Evolutionary conservation across 2,888 invertebrate species (phyloP).

Genomic region (Drosophila eohydei): DNA sequence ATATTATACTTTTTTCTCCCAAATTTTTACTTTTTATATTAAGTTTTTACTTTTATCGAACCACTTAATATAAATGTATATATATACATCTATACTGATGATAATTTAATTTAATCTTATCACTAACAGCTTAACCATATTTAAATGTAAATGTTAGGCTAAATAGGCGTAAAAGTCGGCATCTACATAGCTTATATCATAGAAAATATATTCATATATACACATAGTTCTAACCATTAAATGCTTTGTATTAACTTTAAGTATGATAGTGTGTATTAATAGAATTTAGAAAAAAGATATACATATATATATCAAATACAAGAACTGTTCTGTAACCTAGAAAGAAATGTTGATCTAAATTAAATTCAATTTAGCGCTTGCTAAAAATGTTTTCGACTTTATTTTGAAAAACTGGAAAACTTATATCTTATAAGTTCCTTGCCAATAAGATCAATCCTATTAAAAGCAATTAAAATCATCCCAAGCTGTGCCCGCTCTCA

Average conservation of each 20-base stretch:
- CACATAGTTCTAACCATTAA: constrained; percentile 39
- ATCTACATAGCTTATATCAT: constrained; percentile 33
- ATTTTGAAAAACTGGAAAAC: neutral
- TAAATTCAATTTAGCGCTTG: constrained; percentile 8
- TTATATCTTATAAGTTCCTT: neutral
- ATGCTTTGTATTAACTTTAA: constrained; percentile 48
- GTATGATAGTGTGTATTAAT: constrained; percentile 37
- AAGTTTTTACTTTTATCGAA: constrained; percentile 7
- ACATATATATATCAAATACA: constrained; percentile 45
- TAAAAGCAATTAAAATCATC: neutral
- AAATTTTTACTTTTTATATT: neutral
- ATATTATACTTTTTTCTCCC: no score
- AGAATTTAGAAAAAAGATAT: constrained; percentile 19
- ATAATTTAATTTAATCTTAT: constrained; percentile 38
- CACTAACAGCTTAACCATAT: constrained; percentile 28
- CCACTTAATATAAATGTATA: constrained; percentile 45
- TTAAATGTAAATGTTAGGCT: constrained; percentile 55
- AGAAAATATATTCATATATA: constrained; percentile 19
- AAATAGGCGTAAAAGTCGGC: constrained; percentile 32
- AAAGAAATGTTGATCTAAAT: neutral
- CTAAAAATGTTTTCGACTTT: neutral
- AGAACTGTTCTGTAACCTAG: constrained; percentile 54
- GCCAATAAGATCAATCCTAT: neutral
- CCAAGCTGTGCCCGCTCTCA: neutral
- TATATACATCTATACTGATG: constrained; percentile 41